Evolutionary conservation across 2,888 invertebrate genomes (phyloP).

Genomic region (Agonopterix subpropinquella): DNA sequence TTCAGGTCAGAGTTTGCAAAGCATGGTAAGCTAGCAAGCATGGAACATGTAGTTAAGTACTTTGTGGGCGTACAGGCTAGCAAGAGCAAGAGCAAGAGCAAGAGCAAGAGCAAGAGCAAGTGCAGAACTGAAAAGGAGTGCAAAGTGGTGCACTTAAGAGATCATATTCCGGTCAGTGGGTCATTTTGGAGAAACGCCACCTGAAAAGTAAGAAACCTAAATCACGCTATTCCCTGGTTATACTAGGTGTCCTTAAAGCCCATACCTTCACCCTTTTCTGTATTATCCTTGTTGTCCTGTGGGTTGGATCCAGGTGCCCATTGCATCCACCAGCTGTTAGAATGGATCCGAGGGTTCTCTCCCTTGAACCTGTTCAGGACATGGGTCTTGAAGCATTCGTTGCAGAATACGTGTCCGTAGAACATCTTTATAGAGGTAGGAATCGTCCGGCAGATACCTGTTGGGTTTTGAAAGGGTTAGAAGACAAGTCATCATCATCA

Average conservation of each 20-base stretch:
- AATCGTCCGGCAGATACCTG: conserved; percentile 57
- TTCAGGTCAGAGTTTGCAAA: too few relatives aligned
- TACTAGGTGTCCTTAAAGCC: neutral
- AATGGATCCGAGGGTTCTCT: conserved; percentile 41
- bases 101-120: too few relatives aligned
- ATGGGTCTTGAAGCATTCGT: conserved; percentile 57
- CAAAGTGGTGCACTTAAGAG: too few relatives aligned
- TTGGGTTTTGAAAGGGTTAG: neutral
- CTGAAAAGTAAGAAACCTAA: neutral
- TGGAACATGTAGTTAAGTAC: too few relatives aligned
- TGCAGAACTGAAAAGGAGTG: too few relatives aligned
- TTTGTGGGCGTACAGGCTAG: too few relatives aligned
- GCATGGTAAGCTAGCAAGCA: too few relatives aligned
- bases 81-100: too few relatives aligned
- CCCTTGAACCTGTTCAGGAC: conserved; percentile 49
- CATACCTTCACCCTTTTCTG: conserved; percentile 3
- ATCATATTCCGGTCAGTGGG: too few relatives aligned
- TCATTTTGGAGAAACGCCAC: too few relatives aligned
- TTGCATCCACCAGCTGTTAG: conserved; percentile 63
- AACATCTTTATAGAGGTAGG: conserved; percentile 60
- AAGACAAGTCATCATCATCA: too few relatives aligned
- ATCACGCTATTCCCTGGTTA: neutral
- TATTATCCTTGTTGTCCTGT: conserved; percentile 16
- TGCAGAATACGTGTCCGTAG: conserved; percentile 66
- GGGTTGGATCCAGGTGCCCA: conserved; percentile 45